Evolutionary conservation across 1,140 invertebrate genomes (phyloP).

Genomic region (Stegodyphus mimosarum): DNA sequence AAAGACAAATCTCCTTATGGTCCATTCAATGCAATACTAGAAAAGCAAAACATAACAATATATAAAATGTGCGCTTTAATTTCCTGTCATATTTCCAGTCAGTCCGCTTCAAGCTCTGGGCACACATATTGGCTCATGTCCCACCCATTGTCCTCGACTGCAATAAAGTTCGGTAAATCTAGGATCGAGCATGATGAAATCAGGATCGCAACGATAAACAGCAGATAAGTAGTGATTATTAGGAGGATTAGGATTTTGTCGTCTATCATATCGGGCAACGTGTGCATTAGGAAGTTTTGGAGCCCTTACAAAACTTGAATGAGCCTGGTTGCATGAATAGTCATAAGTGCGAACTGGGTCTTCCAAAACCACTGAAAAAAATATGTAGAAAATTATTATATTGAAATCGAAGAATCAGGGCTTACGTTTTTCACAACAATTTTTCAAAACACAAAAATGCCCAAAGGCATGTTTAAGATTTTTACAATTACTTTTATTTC

Average conservation of each 20-base stretch:
- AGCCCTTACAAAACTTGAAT: neutral
- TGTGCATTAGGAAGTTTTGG: conserved; percentile 31
- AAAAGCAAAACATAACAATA: no score
- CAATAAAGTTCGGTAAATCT: conserved; percentile 31
- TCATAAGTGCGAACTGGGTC: conserved; percentile 14
- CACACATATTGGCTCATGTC: conserved; percentile 23
- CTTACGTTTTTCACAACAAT: no score
- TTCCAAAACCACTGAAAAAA: neutral
- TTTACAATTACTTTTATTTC: no score
- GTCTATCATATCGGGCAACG: conserved; percentile 36
- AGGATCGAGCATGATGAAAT: conserved; percentile 22
- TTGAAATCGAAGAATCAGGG: no score
- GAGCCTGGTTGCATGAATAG: conserved; percentile 37
- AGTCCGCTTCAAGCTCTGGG: neutral
- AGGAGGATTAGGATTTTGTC: conserved; percentile 36
- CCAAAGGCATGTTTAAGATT: no score
- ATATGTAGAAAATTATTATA: neutral
- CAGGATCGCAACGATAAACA: conserved; percentile 41
- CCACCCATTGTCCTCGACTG: conserved; percentile 28
- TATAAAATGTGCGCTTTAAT: no score
- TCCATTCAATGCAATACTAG: no score
- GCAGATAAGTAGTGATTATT: conserved; percentile 36
- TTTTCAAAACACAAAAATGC: no score
- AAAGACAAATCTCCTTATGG: no score
- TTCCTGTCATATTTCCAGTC: neutral